Base-by-base conservation (phyloP, 2,113 vertebrate species). In the Dromiciops gliroides region DNA sequence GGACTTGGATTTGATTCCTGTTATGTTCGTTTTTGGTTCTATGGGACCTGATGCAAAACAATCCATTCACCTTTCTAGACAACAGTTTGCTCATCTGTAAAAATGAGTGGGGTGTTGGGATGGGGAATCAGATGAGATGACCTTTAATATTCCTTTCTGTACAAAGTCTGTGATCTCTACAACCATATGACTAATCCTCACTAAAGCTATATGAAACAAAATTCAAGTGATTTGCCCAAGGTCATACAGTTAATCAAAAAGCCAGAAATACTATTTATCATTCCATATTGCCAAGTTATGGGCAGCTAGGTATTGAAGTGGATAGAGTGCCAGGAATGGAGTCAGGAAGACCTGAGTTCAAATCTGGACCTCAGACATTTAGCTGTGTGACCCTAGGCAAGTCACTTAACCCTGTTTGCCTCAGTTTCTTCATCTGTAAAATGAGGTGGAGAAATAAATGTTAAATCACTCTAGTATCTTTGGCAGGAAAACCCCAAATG, bases 211-310 rank as follows among this genome's bases (percentile, higher is more conserved):
- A 2, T 4, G 28, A 94, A 24, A 52, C 23, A 91, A 89, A 19
- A 3, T 0, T 0, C 0, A 0, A 51, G 92, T 23, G 28, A 0
- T 0, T 0, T 0, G 3, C 90, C 89, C 5, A 48, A 9, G 47
- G 88, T 52, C 89, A 28, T 48, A 4, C 0, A 6, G 53, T 1
- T 83, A 83, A 83, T 89, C 1, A 51, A 51, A 19, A 53, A 89
- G 67, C 53, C 50, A 0, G 5, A 60, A 0, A 23, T 26, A 48
- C 25, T 75, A 92, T 0, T 16, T 53, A 0, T 0, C 10, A 44
- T 28, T 14, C 47, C 49, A 0, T 0, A 0, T 0, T 2, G 25
- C 7, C 50, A 25, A 8, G 7, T 48, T 16, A 3, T 83, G n/a
- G 19, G 67, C 37, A 83, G 16, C 19, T 83, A 83, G 67, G 67